phyloP scores from a whole-genome alignment of 2,113 vertebrate genomes.

The Colius striatus region DNA sequence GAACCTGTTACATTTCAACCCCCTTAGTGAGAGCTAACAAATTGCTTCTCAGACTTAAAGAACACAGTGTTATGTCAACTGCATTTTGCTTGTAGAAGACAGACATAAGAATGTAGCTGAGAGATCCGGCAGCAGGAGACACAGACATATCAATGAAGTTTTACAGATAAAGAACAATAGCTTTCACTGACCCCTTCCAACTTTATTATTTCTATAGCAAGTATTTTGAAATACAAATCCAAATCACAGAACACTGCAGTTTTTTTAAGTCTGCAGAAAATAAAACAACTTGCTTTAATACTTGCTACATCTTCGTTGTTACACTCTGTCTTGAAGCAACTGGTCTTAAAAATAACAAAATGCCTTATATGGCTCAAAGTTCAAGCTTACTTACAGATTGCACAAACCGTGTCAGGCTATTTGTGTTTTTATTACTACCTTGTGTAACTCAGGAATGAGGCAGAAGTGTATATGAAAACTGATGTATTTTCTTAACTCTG shows the following conservation, averaged over 20 bases:
- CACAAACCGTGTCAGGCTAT: background rate
- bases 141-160: background rate
- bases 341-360: background rate
- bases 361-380: background rate
- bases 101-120: background rate
- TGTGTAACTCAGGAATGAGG: background rate
- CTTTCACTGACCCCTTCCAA: background rate
- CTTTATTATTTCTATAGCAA: background rate
- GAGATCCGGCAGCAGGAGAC: background rate
- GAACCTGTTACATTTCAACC: background rate
- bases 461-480: background rate
- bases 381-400: background rate
- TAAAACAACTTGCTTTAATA: background rate
- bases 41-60: background rate
- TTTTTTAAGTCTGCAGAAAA: background rate
- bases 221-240: background rate
- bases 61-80: background rate
- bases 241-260: background rate
- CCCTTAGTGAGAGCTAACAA: accelerated
- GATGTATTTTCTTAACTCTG: background rate
- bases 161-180: background rate
- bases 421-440: background rate
- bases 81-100: background rate
- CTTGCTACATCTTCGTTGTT: background rate
- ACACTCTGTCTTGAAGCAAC: background rate